Percentiles rank a stretch among this genome's conserved stretches.
These are phyloP conservation scores for Trypoxylus dichotomus DNA, from an alignment of 1,140 invertebrate species.

Conservation along the genomic window DNA sequence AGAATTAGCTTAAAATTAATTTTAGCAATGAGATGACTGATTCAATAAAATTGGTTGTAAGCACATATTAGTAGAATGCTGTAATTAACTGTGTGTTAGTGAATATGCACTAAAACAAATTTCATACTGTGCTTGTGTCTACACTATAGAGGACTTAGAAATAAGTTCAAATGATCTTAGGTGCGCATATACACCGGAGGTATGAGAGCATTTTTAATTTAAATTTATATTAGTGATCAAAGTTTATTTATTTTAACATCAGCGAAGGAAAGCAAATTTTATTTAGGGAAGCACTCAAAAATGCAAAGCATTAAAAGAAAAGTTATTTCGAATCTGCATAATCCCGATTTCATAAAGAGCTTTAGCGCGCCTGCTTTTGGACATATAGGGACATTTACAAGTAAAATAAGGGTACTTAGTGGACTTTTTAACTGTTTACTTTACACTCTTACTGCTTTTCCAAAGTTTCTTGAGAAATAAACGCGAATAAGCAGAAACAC, in stretches of 20 bases:
- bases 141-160: too few species aligned
- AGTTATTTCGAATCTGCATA: slow-evolving; percentile 51
- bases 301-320: slow-evolving; percentile 51
- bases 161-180: too few species aligned
- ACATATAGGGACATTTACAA: slow-evolving; percentile 49
- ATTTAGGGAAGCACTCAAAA: slow-evolving; percentile 41
- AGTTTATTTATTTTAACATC: slow-evolving; percentile 19
- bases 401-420: slow-evolving; percentile 48
- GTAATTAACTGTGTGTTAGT: too few species aligned
- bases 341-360: slow-evolving; percentile 42
- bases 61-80: too few species aligned
- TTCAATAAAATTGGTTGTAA: too few species aligned
- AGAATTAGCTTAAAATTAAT: too few species aligned
- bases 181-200: too few species aligned
- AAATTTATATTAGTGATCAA: background rate
- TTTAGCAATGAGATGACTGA: too few species aligned
- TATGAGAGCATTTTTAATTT: too few species aligned
- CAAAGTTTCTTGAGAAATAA: slow-evolving; percentile 23
- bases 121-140: too few species aligned
- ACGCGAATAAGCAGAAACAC: slow-evolving; percentile 24
- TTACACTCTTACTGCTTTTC: slow-evolving; percentile 22
- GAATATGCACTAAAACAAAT: too few species aligned
- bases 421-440: slow-evolving; percentile 43
- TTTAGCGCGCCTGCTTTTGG: slow-evolving; percentile 37
- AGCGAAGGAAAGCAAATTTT: slow-evolving; percentile 29